Conservation (phyloP, 2,888 invertebrate species). For the Dichetophora obliterata region DNA sequence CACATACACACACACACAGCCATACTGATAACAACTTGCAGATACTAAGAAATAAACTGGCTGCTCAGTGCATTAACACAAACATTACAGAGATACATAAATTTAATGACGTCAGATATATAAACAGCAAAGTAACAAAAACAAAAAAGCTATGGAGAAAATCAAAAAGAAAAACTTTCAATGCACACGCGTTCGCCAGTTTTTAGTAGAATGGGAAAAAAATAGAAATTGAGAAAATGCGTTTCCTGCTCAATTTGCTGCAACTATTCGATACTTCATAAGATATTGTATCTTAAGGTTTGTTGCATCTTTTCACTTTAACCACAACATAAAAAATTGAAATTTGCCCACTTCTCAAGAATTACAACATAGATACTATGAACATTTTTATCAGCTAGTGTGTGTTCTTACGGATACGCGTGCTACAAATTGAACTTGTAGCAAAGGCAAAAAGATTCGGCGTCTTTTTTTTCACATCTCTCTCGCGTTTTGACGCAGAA, state of each 20-base stretch:
- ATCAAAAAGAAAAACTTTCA: no score
- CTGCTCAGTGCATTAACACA: background rate
- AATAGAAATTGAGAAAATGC: no score
- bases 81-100: slow-evolving; percentile 21
- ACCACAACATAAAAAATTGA: no score
- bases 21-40: background rate
- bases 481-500: slow-evolving; percentile 22
- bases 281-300: no score
- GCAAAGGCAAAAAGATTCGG: background rate
- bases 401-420: slow-evolving; percentile 1
- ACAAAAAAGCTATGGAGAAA: no score
- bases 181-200: no score
- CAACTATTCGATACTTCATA: no score
- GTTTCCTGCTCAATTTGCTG: no score
- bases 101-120: slow-evolving; percentile 1
- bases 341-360: no score
- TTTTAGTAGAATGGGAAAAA: no score
- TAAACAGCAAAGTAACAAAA: background rate
- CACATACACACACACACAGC: background rate
- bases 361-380: no score
- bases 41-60: background rate
- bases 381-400: background rate
- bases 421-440: slow-evolving; percentile 24
- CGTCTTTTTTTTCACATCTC: background rate
- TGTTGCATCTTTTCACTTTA: no score